These are phyloP conservation scores for Eleginops maclovinus DNA, from an alignment of 2,113 vertebrate species.

Conservation along the genomic window DNA sequence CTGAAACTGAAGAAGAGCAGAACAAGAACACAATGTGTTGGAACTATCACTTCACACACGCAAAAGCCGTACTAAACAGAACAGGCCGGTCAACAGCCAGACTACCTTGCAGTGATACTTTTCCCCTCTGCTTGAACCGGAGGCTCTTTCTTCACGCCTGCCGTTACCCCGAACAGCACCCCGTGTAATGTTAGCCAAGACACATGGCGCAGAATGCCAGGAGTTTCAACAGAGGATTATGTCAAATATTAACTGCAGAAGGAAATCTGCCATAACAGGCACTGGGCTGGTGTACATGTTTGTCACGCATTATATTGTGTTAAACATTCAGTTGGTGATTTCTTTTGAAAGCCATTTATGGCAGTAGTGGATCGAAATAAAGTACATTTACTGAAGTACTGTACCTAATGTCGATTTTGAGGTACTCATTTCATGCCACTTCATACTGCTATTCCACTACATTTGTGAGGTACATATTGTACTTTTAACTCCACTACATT, in stretches of 20 bases:
- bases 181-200: conserved; percentile 54
- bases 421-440: too few relatives aligned
- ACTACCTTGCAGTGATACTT: conserved; percentile 73
- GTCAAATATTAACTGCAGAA: conserved; percentile 49
- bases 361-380: too few relatives aligned
- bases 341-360: conserved; percentile 7
- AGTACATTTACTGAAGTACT: too few relatives aligned
- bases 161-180: conserved; percentile 40
- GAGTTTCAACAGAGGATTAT: conserved; percentile 45
- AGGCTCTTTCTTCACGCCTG: conserved; percentile 87
- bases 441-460: too few relatives aligned
- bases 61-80: conserved; percentile 67
- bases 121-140: conserved; percentile 86
- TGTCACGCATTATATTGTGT: not conserved
- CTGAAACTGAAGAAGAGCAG: conserved; percentile 79
- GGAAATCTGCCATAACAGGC: conserved; percentile 20
- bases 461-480: too few relatives aligned
- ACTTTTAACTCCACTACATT: too few relatives aligned
- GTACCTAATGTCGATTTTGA: too few relatives aligned
- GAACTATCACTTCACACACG: conserved; percentile 80
- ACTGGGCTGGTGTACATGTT: not conserved
- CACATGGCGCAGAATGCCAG: conserved; percentile 37
- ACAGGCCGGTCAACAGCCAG: conserved; percentile 60
- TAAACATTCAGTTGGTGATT: conserved; percentile 3
- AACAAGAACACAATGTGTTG: conserved; percentile 81